phyloP scores from a whole-genome alignment of 2,113 vertebrate species.

The Heterocephalus glaber region DNA sequence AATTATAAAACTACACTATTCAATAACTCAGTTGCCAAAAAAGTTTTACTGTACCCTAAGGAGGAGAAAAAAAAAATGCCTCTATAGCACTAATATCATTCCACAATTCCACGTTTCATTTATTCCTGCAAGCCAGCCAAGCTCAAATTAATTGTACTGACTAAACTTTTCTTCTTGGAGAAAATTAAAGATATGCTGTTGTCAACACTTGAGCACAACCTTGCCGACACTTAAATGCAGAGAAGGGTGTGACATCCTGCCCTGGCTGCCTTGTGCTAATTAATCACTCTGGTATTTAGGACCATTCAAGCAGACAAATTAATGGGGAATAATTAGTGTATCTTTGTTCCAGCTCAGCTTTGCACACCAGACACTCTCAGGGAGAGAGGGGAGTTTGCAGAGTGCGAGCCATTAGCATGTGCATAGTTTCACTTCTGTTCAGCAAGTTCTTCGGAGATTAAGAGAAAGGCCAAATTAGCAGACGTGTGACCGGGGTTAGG shows the following conservation, averaged over 20 bases:
- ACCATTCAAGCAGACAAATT: conserved; percentile 96
- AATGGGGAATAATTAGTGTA: conserved; percentile 97
- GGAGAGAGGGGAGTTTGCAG: conserved; percentile 88
- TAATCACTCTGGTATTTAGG: conserved; percentile 98
- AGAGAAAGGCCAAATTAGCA: conserved; percentile 91
- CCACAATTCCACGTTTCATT: conserved; percentile 80
- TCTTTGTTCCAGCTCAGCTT: conserved; percentile 93
- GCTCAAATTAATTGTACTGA: conserved; percentile 90
- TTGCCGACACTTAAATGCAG: conserved; percentile 89
- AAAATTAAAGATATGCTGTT: conserved; percentile 92
- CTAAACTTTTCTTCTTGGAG: conserved; percentile 89
- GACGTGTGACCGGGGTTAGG: conserved; percentile 88
- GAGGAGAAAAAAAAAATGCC: conserved; percentile 79
- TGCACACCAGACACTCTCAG: conserved; percentile 87
- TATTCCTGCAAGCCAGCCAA: conserved; percentile 85
- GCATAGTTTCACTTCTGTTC: conserved; percentile 89
- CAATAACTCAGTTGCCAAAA: conserved; percentile 81
- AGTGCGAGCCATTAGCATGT: conserved; percentile 95
- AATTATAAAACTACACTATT: conserved; percentile 83
- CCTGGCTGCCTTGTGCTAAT: conserved; percentile 93
- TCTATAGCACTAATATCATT: conserved; percentile 84
- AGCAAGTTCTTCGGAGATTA: conserved; percentile 89
- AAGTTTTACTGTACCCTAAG: conserved; percentile 84
- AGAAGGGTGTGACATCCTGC: conserved; percentile 96
- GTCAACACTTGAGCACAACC: conserved; percentile 92